These are phyloP conservation scores for Nyctereutes procyonoides DNA, from an alignment of 2,113 vertebrate genomes.

Conservation along the genomic window DNA sequence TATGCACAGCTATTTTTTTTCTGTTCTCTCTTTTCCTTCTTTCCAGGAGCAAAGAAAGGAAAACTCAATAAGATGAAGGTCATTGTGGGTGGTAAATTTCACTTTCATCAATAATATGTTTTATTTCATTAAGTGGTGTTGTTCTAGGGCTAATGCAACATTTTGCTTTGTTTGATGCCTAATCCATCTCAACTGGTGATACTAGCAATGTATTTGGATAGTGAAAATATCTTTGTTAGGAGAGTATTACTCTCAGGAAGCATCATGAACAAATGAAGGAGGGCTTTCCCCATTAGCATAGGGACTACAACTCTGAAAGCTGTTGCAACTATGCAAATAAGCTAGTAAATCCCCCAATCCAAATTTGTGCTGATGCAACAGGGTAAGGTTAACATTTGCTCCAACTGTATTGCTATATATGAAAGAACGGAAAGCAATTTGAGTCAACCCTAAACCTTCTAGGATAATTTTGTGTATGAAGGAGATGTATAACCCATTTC, in stretches of 20 bases:
- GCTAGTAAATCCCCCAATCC: background rate
- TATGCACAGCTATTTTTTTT: background rate
- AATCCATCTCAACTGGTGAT: background rate
- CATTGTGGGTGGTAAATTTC: background rate
- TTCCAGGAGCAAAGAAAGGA: background rate
- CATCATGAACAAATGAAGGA: background rate
- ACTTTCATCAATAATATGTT: conserved; percentile 23
- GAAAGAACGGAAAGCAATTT: background rate
- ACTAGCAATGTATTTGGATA: background rate
- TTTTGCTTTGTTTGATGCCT: background rate
- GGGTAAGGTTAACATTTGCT: background rate
- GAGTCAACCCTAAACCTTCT: background rate
- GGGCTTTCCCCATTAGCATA: background rate
- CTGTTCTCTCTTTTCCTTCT: background rate
- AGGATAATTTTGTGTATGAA: background rate
- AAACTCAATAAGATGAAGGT: background rate
- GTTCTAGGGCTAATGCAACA: background rate
- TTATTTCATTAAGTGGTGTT: background rate
- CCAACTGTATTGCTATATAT: background rate
- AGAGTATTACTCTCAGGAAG: background rate
- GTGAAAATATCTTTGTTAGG: background rate
- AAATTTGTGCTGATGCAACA: background rate
- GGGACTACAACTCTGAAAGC: background rate
- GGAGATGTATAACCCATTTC: background rate
- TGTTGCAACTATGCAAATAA: background rate